Conservation (phyloP, 2,113 vertebrate species). For the Malaclemys terrapin region DNA sequence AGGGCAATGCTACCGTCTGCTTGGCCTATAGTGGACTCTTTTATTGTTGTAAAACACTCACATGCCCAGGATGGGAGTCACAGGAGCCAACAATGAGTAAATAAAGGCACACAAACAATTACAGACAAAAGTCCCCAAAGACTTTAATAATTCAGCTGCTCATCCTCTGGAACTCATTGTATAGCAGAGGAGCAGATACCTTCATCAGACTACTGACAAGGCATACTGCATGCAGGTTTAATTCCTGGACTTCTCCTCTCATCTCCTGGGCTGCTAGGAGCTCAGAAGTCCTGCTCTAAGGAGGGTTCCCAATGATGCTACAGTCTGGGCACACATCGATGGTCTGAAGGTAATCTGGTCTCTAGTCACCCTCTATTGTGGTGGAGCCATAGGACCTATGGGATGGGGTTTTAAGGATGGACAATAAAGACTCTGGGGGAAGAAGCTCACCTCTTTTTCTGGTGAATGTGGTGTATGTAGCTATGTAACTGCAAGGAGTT, state of each 20-base stretch:
- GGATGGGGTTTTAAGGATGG: background rate
- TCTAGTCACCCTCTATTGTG: background rate
- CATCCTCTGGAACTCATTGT: too few species aligned
- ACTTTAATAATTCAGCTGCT: too few species aligned
- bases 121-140: too few species aligned
- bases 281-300: background rate
- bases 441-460: background rate
- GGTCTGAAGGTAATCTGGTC: background rate
- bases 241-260: background rate
- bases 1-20: background rate
- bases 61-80: too few species aligned
- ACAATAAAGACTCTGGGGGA: background rate
- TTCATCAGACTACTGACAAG: background rate
- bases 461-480: background rate
- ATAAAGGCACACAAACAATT: too few species aligned
- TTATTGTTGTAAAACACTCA: background rate
- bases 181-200: background rate
- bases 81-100: too few species aligned
- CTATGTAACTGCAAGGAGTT: background rate
- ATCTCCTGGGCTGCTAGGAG: background rate
- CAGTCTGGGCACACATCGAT: background rate
- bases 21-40: background rate
- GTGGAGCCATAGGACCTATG: background rate
- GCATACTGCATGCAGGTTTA: background rate
- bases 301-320: background rate